Percentiles rank a stretch among this genome's conserved stretches.
Conservation (phyloP, 2,797 vertebrate species). For the Melanotaenia maccullochi region DNA sequence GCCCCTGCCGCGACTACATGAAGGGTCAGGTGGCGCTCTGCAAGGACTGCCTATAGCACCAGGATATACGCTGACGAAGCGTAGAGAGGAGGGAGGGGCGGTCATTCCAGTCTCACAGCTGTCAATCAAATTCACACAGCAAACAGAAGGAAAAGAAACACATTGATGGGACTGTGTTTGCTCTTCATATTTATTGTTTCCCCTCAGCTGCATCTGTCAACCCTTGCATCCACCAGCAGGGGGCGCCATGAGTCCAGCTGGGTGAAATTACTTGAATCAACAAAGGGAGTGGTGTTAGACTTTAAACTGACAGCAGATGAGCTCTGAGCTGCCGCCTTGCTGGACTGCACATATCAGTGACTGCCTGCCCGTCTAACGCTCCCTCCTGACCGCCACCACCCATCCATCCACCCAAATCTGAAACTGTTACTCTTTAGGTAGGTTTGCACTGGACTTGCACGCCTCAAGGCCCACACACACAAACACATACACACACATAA, state of each 20-base stretch:
- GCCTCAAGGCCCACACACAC: slow-evolving; percentile 31
- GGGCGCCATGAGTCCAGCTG: slow-evolving; percentile 15
- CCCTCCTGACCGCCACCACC: background rate
- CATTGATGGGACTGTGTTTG: slow-evolving; percentile 9
- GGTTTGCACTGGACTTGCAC: slow-evolving; percentile 75
- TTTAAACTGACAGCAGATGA: slow-evolving; percentile 2
- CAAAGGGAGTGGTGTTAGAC: slow-evolving; percentile 34
- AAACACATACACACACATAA: slow-evolving; percentile 17
- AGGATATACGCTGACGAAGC: slow-evolving; percentile 12
- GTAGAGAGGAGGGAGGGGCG: background rate
- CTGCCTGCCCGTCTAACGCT: slow-evolving; percentile 18
- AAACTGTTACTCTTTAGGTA: slow-evolving; percentile 68
- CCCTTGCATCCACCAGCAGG: slow-evolving; percentile 39
- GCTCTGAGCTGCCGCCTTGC: slow-evolving; percentile 17
- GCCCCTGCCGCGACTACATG: slow-evolving; percentile 98
- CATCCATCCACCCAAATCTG: slow-evolving; percentile 18
- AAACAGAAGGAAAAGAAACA: slow-evolving; percentile 9
- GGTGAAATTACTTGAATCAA: slow-evolving; percentile 78
- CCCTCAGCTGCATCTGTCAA: slow-evolving; percentile 17
- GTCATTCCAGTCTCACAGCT: slow-evolving; percentile 22
- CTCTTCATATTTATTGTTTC: slow-evolving; percentile 66
- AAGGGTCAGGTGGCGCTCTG: slow-evolving; percentile 99
- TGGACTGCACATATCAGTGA: slow-evolving; percentile 48
- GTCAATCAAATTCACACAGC: slow-evolving; percentile 25
- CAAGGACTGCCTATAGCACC: slow-evolving; percentile 88